These are phyloP conservation scores for Propithecus coquereli DNA, from an alignment of 2,113 vertebrate species.

Conservation along the genomic window DNA sequence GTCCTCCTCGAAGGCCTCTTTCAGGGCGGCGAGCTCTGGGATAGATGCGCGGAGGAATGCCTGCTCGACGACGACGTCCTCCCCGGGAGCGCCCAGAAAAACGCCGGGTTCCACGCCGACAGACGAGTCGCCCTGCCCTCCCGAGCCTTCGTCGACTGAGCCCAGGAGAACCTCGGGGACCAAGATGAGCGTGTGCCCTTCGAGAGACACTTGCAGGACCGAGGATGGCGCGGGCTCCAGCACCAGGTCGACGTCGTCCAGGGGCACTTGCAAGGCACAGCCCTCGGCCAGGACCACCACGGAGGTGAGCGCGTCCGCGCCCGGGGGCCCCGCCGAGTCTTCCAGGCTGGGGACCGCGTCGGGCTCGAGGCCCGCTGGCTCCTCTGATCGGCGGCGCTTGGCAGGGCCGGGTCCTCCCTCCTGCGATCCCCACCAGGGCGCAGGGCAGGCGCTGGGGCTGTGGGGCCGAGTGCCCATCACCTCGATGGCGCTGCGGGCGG, in stretches of 20 bases:
- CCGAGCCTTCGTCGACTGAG: fast-evolving
- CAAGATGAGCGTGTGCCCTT: background rate
- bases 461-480: background rate
- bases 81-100: background rate
- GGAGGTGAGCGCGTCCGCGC: background rate
- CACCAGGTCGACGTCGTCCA: background rate
- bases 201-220: conserved; percentile 1
- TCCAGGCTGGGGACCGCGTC: background rate
- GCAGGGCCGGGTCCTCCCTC: background rate
- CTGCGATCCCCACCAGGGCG: background rate
- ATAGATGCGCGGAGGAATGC: background rate
- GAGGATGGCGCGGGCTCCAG: background rate
- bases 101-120: background rate
- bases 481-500: fast-evolving
- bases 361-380: background rate
- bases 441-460: background rate
- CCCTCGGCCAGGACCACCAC: background rate
- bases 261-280: background rate
- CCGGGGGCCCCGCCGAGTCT: fast-evolving
- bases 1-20: background rate
- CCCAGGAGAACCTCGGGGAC: background rate
- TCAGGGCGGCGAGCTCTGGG: background rate
- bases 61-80: background rate
- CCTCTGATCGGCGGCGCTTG: background rate
- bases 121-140: background rate